Conservation (phyloP, 2,113 vertebrate species). For the Sorex fumeus region DNA sequence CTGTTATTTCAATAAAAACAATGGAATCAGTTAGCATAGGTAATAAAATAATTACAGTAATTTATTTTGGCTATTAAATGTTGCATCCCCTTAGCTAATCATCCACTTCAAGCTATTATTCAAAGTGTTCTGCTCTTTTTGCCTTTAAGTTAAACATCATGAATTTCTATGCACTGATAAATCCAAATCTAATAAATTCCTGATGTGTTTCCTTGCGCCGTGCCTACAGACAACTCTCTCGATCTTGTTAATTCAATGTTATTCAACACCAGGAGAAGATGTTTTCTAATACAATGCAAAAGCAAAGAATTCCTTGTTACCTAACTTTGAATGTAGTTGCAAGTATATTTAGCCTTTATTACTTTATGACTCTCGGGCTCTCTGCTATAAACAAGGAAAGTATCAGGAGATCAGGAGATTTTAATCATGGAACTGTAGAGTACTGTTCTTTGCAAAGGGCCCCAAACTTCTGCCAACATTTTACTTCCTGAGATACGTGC, state of each 20-base stretch:
- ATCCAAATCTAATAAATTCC: conserved; percentile 85
- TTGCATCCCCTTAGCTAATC: conserved; percentile 90
- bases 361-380: not conserved
- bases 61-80: conserved; percentile 90
- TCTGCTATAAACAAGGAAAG: conserved; percentile 24
- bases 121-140: conserved; percentile 85
- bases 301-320: conserved; percentile 59
- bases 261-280: conserved; percentile 61
- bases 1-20: conserved; percentile 89
- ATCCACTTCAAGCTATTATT: conserved; percentile 89
- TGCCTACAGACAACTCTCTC: conserved; percentile 72
- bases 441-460: not conserved
- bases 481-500: not conserved
- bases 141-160: conserved; percentile 86
- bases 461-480: conserved; percentile 17
- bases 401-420: not conserved
- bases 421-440: conserved; percentile 5
- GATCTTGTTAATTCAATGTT: conserved; percentile 73
- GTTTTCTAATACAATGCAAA: conserved; percentile 66
- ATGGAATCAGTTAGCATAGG: conserved; percentile 90
- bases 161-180: conserved; percentile 85
- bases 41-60: conserved; percentile 91
- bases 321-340: conserved; percentile 50
- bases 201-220: conserved; percentile 73
- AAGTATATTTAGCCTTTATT: conserved; percentile 58